phyloP scores from a whole-genome alignment of 1,140 invertebrate genomes.

The Microvelia longipes region DNA sequence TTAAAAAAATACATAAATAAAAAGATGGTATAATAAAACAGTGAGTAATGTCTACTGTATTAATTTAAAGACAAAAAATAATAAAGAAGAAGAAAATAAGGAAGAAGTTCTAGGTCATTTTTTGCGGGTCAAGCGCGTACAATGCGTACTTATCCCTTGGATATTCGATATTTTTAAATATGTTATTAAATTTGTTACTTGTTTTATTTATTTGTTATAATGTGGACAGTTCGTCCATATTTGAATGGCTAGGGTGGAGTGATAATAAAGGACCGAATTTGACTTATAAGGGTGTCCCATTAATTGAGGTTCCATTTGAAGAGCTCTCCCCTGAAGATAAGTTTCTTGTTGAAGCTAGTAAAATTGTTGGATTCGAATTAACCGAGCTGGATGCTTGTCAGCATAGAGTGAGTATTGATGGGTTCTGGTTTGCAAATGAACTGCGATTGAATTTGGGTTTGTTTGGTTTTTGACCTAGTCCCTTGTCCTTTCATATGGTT shows the following conservation, averaged over 20 bases:
- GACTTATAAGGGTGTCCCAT: conserved; percentile 25
- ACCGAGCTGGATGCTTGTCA: conserved; percentile 47
- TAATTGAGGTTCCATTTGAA: conserved; percentile 40
- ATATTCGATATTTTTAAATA: no score
- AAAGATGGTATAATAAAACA: no score
- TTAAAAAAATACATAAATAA: no score
- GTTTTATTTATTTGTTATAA: neutral
- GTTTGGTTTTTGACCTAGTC: neutral
- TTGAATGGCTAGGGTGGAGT: neutral
- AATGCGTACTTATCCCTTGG: no score
- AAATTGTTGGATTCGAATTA: conserved; percentile 37
- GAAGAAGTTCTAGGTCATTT: no score
- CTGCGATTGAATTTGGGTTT: neutral
- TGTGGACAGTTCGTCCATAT: neutral
- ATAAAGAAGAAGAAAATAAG: no score
- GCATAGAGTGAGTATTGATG: conserved; percentile 34
- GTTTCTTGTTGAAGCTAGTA: conserved; percentile 43
- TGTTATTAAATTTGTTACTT: no score
- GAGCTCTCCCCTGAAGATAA: conserved; percentile 43
- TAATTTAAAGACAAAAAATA: no score
- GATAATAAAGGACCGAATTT: neutral
- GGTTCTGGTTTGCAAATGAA: neutral
- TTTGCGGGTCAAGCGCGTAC: no score
- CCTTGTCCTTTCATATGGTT: neutral
- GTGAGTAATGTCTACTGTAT: no score